Conservation (phyloP, 2,113 vertebrate genomes). For the Seriola aureovittata region DNA sequence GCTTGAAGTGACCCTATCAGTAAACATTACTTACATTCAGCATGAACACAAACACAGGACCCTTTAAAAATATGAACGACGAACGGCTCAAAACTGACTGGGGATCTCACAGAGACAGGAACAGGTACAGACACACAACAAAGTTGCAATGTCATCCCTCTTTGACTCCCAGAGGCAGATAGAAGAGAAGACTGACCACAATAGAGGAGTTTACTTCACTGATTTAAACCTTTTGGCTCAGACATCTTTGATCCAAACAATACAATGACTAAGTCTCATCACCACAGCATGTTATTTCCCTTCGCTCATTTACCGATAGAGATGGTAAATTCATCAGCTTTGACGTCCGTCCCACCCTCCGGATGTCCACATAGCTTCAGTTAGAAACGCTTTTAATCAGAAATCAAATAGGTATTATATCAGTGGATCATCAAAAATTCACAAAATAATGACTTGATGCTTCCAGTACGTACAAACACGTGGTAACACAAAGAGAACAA, state of each 20-base stretch:
- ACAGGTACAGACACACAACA: not conserved
- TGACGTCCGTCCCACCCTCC: not conserved
- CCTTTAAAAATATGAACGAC: not conserved
- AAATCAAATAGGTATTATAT: not conserved
- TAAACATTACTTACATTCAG: not conserved
- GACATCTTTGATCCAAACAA: constrained; percentile 9
- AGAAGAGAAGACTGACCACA: constrained; percentile 26
- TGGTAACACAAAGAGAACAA: not conserved
- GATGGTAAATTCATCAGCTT: not conserved
- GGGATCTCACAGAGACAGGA: not conserved
- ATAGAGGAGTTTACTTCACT: constrained; percentile 20
- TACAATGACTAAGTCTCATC: constrained; percentile 15
- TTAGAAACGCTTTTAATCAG: not conserved
- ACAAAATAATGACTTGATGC: not conserved
- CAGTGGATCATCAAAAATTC: not conserved
- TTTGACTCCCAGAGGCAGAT: not conserved
- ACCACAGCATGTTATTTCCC: not conserved
- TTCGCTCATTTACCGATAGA: constrained; percentile 7
- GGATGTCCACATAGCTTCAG: not conserved
- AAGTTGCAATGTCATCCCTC: not conserved
- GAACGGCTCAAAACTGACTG: not conserved
- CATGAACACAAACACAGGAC: constrained; percentile 8
- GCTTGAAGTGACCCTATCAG: not conserved
- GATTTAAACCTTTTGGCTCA: constrained; percentile 2
- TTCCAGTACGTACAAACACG: no score